phyloP scores from a whole-genome alignment of 2,113 vertebrate species.

The Zapornia atra region DNA sequence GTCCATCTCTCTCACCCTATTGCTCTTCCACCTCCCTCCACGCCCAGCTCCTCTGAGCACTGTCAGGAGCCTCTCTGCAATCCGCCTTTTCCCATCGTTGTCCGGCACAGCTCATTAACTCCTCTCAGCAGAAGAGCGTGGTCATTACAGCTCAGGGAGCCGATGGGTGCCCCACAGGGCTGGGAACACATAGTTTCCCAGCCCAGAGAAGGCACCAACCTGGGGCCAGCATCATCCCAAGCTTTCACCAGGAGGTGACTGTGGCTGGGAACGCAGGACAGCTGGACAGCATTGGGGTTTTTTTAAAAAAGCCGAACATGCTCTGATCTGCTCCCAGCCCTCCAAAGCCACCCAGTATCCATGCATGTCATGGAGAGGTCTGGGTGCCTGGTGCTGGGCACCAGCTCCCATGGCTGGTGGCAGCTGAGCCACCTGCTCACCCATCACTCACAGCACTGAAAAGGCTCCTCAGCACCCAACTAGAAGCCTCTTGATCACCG shows the following conservation, averaged over 20 bases:
- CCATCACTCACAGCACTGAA: background rate
- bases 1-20: slow-evolving; percentile 70
- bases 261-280: background rate
- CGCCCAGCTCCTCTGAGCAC: slow-evolving; percentile 11
- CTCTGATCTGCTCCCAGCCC: background rate
- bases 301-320: background rate
- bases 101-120: slow-evolving; percentile 80
- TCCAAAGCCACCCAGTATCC: background rate
- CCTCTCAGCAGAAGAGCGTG: slow-evolving; percentile 62
- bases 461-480: background rate
- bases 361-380: rapidly evolving
- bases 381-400: background rate
- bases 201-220: background rate
- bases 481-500: rapidly evolving
- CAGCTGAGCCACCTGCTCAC: rapidly evolving
- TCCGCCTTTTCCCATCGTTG: slow-evolving; percentile 74
- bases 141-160: slow-evolving; percentile 30
- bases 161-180: slow-evolving; percentile 45
- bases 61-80: slow-evolving; percentile 44
- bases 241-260: background rate
- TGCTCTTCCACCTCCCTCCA: slow-evolving; percentile 46
- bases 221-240: background rate
- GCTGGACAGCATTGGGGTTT: background rate
- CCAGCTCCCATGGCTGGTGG: background rate
- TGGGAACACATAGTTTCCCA: slow-evolving; percentile 70